These are phyloP conservation scores for Aphidius gifuensis DNA, from an alignment of 1,140 invertebrate genomes.

Conservation along the genomic window DNA sequence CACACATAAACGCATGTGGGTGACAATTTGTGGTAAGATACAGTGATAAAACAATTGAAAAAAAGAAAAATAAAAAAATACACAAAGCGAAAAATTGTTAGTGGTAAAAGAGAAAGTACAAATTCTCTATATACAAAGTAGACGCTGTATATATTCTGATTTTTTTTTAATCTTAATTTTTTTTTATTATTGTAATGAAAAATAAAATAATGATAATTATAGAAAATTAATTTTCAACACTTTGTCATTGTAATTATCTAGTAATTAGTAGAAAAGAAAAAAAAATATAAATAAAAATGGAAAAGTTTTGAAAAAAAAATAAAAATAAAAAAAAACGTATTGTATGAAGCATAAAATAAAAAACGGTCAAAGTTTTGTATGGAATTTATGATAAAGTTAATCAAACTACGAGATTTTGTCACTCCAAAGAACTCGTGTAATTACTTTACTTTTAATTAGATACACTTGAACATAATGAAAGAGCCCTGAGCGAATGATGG, in stretches of 20 bases:
- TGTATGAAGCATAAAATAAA: background rate
- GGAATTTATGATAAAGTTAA: slow-evolving; percentile 20
- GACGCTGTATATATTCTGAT: too few species aligned
- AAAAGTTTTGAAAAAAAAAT: too few species aligned
- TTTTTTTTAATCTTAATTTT: too few species aligned
- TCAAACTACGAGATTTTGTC: slow-evolving; percentile 13
- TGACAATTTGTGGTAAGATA: slow-evolving; percentile 22
- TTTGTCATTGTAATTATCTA: too few species aligned
- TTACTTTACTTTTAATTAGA: slow-evolving; percentile 22
- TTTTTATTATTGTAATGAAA: too few species aligned
- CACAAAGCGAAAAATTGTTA: slow-evolving; percentile 22
- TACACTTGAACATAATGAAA: slow-evolving; percentile 15
- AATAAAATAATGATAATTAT: background rate
- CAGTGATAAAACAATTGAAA: background rate
- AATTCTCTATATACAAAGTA: too few species aligned
- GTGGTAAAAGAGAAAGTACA: background rate
- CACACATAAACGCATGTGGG: slow-evolving; percentile 19
- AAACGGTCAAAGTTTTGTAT: slow-evolving; percentile 16
- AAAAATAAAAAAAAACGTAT: background rate
- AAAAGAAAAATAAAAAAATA: background rate
- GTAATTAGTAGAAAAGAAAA: too few species aligned
- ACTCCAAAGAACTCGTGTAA: slow-evolving; percentile 13
- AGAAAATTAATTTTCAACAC: too few species aligned
- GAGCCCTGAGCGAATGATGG: background rate
- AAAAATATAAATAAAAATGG: slow-evolving; percentile 6